phyloP scores from a whole-genome alignment of 2,113 vertebrate species.

The Notothenia rossii region DNA sequence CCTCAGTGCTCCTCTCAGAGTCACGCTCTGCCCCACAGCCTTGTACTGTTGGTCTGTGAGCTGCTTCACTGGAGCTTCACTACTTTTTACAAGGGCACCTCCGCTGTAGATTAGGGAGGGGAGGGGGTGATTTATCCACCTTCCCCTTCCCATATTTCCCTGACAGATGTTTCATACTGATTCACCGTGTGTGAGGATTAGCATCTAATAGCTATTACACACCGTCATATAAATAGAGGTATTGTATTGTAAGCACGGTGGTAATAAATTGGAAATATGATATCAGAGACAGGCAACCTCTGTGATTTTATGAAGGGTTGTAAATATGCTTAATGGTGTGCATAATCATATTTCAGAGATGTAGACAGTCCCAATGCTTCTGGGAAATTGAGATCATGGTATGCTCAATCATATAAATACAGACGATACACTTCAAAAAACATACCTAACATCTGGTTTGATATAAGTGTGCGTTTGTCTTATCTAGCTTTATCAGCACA shows the following conservation, averaged over 20 bases:
- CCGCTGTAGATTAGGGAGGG: neutral
- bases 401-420: neutral
- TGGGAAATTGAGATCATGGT: conserved; percentile 18
- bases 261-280: conserved; percentile 28
- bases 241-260: neutral
- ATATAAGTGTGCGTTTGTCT: neutral
- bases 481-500: conserved; percentile 21
- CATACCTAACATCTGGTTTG: neutral
- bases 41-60: neutral
- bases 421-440: neutral
- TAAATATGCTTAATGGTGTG: conserved; percentile 48
- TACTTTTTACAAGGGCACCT: conserved; percentile 17
- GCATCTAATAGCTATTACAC: conserved; percentile 31
- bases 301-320: conserved; percentile 33
- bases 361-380: conserved; percentile 4
- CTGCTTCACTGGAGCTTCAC: neutral
- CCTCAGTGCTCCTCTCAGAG: neutral
- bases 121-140: conserved; percentile 5
- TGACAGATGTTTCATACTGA: conserved; percentile 5
- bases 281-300: conserved; percentile 8
- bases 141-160: neutral
- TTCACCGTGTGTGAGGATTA: conserved; percentile 23
- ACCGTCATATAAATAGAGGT: conserved; percentile 38
- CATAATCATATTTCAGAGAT: conserved; percentile 42
- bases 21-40: neutral